phyloP scores from a whole-genome alignment of 2,888 invertebrate genomes.

The Meta bourneti region DNA sequence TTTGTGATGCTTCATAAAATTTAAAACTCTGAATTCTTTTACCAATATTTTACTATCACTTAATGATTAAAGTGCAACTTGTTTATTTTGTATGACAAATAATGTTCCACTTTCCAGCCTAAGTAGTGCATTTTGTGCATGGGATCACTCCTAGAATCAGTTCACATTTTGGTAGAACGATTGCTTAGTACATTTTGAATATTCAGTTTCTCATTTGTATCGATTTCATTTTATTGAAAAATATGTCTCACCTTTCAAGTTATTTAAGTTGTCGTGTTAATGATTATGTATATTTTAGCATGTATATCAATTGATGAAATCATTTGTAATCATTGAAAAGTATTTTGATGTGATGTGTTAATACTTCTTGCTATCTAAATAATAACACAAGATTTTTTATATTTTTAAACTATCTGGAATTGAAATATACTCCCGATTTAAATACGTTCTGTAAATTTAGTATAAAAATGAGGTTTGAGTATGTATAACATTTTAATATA shows the following conservation, averaged over 20 bases:
- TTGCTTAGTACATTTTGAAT: background rate
- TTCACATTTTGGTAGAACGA: conserved; percentile 7
- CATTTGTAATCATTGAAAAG: no score
- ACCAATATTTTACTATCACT: background rate
- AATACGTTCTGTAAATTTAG: no score
- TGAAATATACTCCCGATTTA: no score
- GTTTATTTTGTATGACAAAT: conserved; percentile 11
- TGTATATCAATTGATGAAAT: background rate
- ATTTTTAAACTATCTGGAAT: no score
- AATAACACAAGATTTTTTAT: no score
- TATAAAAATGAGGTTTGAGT: no score
- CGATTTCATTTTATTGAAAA: conserved; percentile 1
- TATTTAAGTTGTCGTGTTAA: background rate
- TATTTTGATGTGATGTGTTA: no score
- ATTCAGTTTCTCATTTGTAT: background rate
- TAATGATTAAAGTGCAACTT: background rate
- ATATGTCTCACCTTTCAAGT: background rate
- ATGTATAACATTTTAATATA: no score
- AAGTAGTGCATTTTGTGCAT: conserved; percentile 66
- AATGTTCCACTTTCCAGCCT: conserved; percentile 65
- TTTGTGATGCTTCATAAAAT: background rate
- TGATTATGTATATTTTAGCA: background rate
- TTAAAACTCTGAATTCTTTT: background rate
- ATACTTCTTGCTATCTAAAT: no score
- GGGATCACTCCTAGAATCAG: conserved; percentile 18